Evolutionary conservation across 2,113 vertebrate species (phyloP).

Genomic region (Verasper variegatus): DNA sequence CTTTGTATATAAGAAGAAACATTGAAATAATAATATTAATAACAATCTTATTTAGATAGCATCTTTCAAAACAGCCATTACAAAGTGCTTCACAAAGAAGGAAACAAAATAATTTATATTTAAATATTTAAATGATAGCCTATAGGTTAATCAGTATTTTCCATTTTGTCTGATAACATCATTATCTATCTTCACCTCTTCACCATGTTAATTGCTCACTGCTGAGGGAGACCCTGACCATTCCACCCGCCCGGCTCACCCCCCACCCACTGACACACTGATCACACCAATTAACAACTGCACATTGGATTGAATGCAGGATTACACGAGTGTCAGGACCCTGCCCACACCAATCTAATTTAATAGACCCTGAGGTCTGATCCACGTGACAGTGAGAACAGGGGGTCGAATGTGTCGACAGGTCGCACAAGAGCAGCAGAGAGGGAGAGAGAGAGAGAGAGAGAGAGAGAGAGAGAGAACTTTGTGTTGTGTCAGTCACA

Average conservation of each 20-base stretch:
- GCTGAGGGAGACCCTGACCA: neutral
- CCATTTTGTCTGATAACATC: too few species aligned
- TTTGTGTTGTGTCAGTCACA: too few species aligned
- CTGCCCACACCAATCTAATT: conserved; percentile 16
- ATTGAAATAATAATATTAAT: too few species aligned
- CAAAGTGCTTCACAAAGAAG: too few species aligned
- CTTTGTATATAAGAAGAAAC: too few species aligned
- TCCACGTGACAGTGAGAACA: neutral
- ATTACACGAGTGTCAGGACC: conserved; percentile 29
- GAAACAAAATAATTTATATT: too few species aligned
- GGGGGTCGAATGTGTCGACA: neutral
- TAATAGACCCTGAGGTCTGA: conserved; percentile 6
- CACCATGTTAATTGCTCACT: neutral
- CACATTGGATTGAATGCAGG: conserved; percentile 16
- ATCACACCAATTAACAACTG: conserved; percentile 54
- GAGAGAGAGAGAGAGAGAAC: too few species aligned
- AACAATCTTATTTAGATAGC: too few species aligned
- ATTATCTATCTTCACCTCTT: too few species aligned
- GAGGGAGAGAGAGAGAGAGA: neutral
- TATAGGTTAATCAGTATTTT: neutral
- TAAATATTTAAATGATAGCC: too few species aligned
- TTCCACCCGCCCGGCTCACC: neutral
- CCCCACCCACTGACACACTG: conserved; percentile 30
- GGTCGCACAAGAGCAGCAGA: neutral
- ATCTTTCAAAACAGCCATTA: too few species aligned